These are phyloP conservation scores for Corythaixoides concolor DNA, from an alignment of 2,113 vertebrate species.

Conservation along the genomic window DNA sequence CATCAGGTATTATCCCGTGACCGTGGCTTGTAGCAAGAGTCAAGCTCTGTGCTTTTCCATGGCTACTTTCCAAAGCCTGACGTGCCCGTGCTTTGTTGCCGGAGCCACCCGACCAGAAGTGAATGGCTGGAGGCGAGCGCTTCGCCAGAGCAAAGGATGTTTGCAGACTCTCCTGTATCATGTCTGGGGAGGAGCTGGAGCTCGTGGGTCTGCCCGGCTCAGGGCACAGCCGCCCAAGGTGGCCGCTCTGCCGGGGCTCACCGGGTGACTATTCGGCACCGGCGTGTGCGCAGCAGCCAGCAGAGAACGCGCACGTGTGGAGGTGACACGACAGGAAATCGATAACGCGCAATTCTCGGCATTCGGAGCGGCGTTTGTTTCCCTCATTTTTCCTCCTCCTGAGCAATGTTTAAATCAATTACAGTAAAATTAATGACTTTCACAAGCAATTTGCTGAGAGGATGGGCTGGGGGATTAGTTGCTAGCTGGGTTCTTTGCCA, in stretches of 20 bases:
- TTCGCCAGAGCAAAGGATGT: neutral
- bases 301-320: neutral
- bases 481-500: neutral
- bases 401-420: constrained; percentile 27
- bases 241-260: neutral
- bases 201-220: neutral
- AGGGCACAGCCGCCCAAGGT: fast-evolving
- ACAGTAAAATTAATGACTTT: constrained; percentile 49
- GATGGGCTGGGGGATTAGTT: constrained; percentile 10
- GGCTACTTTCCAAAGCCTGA: neutral
- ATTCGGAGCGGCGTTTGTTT: neutral
- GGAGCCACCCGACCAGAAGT: neutral
- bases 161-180: neutral
- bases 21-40: neutral
- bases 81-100: neutral
- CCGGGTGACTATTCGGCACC: neutral
- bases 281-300: neutral
- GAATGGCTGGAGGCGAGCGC: neutral
- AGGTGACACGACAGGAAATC: neutral
- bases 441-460: neutral
- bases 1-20: neutral
- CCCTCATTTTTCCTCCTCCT: neutral
- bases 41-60: neutral
- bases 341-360: neutral
- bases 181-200: neutral